These are phyloP conservation scores for Lanius collurio DNA, from an alignment of 2,113 vertebrate species.

Conservation along the genomic window DNA sequence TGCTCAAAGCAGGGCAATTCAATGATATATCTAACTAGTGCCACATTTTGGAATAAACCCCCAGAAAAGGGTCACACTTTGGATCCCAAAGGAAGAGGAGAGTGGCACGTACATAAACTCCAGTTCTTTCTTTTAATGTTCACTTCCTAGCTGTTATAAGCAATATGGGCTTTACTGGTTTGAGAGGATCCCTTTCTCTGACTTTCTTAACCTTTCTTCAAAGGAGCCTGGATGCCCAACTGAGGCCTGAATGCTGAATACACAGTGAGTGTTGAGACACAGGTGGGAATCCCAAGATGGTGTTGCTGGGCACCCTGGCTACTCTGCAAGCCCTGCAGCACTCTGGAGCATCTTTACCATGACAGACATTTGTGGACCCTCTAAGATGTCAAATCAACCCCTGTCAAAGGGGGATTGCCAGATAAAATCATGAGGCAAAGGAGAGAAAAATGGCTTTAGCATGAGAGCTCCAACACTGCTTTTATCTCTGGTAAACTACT, in stretches of 20 bases:
- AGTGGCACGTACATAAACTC: rapidly evolving
- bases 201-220: not conserved
- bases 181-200: not conserved
- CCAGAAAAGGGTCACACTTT: not conserved
- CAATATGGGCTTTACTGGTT: not conserved
- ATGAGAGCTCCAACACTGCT: not conserved
- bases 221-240: rapidly evolving
- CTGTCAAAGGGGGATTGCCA: not conserved
- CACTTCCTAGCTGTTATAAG: not conserved
- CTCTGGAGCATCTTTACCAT: not conserved
- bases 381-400: not conserved
- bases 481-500: not conserved
- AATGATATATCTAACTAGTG: rapidly evolving
- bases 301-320: not conserved
- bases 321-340: not conserved
- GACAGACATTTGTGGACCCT: not conserved
- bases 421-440: not conserved
- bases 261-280: not conserved
- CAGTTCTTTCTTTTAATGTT: not conserved
- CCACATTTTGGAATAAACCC: not conserved
- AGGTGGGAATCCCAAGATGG: not conserved
- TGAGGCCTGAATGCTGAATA: not conserved
- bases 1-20: not conserved
- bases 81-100: not conserved
- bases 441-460: not conserved